Evolutionary conservation across 1,140 invertebrate species (phyloP), one percentile per base, ranked within the genome.

Genomic region (Rhagoletis pomonella): DNA sequence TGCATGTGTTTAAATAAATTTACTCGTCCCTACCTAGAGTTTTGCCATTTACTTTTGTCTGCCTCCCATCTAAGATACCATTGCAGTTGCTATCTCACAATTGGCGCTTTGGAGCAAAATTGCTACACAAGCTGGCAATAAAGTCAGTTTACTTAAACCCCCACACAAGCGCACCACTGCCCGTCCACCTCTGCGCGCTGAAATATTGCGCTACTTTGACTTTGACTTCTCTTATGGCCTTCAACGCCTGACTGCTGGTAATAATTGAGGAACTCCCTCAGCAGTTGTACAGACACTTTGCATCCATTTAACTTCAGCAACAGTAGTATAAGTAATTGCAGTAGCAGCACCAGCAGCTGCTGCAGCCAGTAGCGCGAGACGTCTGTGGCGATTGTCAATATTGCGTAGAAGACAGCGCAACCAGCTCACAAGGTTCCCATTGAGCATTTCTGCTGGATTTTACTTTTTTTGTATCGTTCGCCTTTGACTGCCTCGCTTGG

Each of bases 281-380:
- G 3, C 73, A 7, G 14, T 29, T 50, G 42, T 17, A 9, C 2
- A 62, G 60, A 62, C n/a, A 62, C 60, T 62, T 62, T 62, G 60
- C 60, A 62, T 62, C 44, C 69, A 47, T 47, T 47, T 73, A 73
- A 50, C 69, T 73, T 44, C 4, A 50, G 9, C 29, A 73, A 73
- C 69, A 73, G 69, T 50, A 14, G 17, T 17, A 55, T 55, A 81
- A 81, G 50, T 47, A 44, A 7, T 81, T 81, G 73, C 47, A 19
- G 73, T 9, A 55, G 47, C 7, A 14, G 0, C 17, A n/a, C 1
- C 69, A 73, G 42, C 9, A 73, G 12, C 42, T 0, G 29, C 29
- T 29, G 29, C 29, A 29, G 29, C 29, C 29, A 29, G 29, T n/a
- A n/a, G n/a, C n/a, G n/a, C n/a, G n/a, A n/a, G n/a, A n/a, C n/a